A percentile compares a stretch with the other conserved stretches of the same genome.
phyloP scores from a whole-genome alignment of 2,888 invertebrate species.

The Lochmaea capreae region DNA sequence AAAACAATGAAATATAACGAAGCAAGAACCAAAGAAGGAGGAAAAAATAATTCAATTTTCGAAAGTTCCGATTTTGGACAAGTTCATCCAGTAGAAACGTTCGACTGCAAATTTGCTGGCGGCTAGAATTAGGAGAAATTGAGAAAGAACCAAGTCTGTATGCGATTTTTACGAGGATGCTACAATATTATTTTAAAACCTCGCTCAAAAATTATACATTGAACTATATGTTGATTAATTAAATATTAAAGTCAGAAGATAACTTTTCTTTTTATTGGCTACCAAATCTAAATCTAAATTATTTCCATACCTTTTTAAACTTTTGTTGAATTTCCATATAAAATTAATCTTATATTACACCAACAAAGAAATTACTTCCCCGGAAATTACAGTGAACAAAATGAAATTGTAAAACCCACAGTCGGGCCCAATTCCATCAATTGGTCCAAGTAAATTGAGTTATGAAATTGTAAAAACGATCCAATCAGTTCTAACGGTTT shows the following conservation, averaged over 20 bases:
- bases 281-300: no score
- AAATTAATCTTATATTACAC: no score
- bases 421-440: background rate
- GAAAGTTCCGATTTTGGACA: constrained; percentile 4
- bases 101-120: background rate
- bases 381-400: background rate
- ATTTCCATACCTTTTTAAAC: no score
- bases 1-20: background rate
- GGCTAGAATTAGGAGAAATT: background rate
- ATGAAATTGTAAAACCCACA: background rate
- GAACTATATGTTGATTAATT: no score
- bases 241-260: no score
- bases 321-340: no score
- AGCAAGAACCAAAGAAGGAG: background rate
- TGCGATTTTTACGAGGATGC: background rate
- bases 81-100: background rate
- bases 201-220: no score
- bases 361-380: no score
- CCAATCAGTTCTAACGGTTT: constrained; percentile 1
- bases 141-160: background rate
- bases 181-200: background rate
- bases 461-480: constrained; percentile 10
- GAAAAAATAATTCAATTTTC: background rate
- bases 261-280: no score
- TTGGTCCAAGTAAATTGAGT: background rate